Percentiles rank a stretch among this genome's conserved stretches.
Evolutionary conservation across 2,888 invertebrate genomes (phyloP).

Genomic region (Apamea monoglypha): DNA sequence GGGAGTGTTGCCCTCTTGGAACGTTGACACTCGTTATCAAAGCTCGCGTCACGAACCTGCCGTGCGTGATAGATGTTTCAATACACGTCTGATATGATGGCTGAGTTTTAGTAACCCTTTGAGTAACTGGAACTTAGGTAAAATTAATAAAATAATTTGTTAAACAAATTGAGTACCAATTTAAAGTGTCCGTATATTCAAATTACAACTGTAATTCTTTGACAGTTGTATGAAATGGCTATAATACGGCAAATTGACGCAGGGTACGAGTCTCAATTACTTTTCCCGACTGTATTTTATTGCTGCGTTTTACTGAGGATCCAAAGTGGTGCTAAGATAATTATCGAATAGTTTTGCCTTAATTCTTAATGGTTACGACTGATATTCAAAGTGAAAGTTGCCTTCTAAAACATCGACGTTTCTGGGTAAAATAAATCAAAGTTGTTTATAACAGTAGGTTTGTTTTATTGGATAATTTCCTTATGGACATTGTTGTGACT

Average conservation of each 20-base stretch:
- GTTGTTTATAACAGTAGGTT: too few species aligned
- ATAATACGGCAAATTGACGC: background rate
- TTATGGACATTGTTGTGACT: too few species aligned
- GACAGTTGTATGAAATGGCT: background rate
- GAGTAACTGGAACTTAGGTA: background rate
- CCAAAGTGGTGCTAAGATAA: background rate
- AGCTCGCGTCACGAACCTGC: slow-evolving; percentile 23
- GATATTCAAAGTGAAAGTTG: too few species aligned
- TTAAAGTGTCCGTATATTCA: background rate
- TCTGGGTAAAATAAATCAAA: too few species aligned
- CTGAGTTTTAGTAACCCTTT: background rate
- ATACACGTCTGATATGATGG: slow-evolving; percentile 8
- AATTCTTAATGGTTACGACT: too few species aligned
- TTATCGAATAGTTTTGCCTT: too few species aligned
- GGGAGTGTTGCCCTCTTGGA: slow-evolving; percentile 54
- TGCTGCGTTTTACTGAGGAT: background rate
- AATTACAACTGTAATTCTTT: background rate
- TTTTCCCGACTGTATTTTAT: background rate
- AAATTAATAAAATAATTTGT: background rate
- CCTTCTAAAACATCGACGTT: too few species aligned
- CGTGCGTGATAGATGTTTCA: slow-evolving; percentile 40
- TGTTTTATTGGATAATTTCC: too few species aligned
- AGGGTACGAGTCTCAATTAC: background rate
- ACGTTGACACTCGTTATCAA: slow-evolving; percentile 53
- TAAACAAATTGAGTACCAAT: background rate